Conservation (phyloP, 2,888 invertebrate species). For the Siphonodentalium dalli region DNA sequence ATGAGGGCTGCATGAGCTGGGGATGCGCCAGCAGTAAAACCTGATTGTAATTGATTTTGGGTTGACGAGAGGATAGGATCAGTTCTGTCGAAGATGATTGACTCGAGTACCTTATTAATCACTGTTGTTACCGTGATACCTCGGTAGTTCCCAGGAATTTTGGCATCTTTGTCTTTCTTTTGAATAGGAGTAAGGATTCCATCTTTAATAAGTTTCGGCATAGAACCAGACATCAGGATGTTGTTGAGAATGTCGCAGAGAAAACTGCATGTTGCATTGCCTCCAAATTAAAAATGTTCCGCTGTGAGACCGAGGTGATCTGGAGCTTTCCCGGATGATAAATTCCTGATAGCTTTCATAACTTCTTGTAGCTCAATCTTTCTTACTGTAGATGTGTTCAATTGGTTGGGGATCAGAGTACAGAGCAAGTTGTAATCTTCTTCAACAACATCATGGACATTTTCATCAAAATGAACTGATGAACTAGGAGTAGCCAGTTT, state of each 20-base stretch:
- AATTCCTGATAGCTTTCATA: neutral
- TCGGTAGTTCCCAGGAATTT: slow-evolving; percentile 5
- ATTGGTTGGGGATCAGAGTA: no score
- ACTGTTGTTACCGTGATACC: slow-evolving; percentile 7
- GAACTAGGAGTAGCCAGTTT: no score
- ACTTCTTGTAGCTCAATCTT: neutral
- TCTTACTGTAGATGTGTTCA: neutral
- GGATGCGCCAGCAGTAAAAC: slow-evolving; percentile 4
- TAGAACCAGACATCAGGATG: neutral
- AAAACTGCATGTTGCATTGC: neutral
- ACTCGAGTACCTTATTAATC: slow-evolving; percentile 3
- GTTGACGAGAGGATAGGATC: neutral
- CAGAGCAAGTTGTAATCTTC: no score
- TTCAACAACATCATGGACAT: no score
- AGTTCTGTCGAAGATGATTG: neutral
- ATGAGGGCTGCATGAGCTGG: slow-evolving; percentile 1
- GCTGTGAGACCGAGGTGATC: slow-evolving; percentile 3
- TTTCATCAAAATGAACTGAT: no score
- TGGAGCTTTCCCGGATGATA: neutral
- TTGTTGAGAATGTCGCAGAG: neutral
- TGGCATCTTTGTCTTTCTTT: slow-evolving; percentile 1
- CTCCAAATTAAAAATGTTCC: slow-evolving; percentile 4
- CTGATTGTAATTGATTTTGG: slow-evolving; percentile 2
- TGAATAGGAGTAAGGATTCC: slow-evolving; percentile 2
- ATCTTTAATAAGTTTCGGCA: slow-evolving; percentile 1